A percentile compares a stretch with the other conserved stretches of the same genome.
phyloP scores from a whole-genome alignment of 1,140 invertebrate genomes.

The Battus philenor region DNA sequence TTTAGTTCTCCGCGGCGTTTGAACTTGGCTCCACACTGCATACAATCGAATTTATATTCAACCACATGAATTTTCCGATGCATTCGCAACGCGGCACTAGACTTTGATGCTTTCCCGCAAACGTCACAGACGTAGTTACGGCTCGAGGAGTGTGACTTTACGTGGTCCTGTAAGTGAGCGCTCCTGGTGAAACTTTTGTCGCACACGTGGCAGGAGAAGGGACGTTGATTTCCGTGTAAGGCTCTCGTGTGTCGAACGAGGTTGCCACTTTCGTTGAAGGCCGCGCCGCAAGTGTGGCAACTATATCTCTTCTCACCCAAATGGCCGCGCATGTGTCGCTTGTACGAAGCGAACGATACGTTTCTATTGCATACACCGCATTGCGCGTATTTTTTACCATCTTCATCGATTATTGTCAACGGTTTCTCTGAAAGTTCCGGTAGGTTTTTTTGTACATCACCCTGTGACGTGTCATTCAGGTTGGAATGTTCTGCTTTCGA shows the following conservation, averaged over 20 bases:
- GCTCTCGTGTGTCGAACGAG: constrained; percentile 67
- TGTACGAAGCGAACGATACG: constrained; percentile 51
- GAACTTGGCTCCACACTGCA: constrained; percentile 52
- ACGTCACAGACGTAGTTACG: constrained; percentile 76
- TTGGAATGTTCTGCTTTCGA: neutral
- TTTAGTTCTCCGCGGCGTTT: constrained; percentile 33
- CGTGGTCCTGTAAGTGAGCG: constrained; percentile 63
- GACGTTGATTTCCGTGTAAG: constrained; percentile 66
- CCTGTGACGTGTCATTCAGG: neutral
- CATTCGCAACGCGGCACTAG: constrained; percentile 42
- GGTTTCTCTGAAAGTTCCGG: constrained; percentile 14
- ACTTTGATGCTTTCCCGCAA: constrained; percentile 46
- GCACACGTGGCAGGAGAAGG: constrained; percentile 72
- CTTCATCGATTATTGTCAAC: constrained; percentile 10
- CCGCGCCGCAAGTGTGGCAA: constrained; percentile 41
- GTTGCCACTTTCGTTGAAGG: constrained; percentile 65
- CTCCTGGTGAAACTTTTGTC: constrained; percentile 66
- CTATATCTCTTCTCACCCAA: constrained; percentile 27
- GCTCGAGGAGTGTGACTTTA: constrained; percentile 72
- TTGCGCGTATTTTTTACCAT: constrained; percentile 46
- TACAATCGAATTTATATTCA: constrained; percentile 29
- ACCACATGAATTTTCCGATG: constrained; percentile 36
- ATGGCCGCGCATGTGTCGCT: constrained; percentile 34
- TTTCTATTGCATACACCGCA: constrained; percentile 70
- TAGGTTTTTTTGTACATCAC: neutral